Conservation (phyloP, 1,140 invertebrate species). For the Hyles euphorbiae region DNA sequence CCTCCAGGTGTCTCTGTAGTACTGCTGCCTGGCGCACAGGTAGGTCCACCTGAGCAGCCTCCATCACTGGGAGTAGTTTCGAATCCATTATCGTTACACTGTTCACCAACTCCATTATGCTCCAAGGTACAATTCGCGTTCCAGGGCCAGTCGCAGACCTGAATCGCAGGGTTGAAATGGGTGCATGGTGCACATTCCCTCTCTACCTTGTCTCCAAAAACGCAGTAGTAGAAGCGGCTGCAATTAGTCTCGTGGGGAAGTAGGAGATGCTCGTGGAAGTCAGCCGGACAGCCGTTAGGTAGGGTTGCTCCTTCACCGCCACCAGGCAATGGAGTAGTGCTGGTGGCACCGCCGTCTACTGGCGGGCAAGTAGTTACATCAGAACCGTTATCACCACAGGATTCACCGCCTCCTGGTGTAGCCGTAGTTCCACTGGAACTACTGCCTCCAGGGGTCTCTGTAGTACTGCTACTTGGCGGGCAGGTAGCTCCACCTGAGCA, state of each 20-base stretch:
- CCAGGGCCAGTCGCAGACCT: constrained; percentile 30
- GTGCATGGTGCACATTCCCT: constrained; percentile 24
- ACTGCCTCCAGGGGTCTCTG: neutral
- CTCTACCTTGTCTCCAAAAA: constrained; percentile 25
- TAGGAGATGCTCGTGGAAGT: constrained; percentile 25
- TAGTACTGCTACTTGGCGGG: neutral
- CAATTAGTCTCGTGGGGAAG: constrained; percentile 35
- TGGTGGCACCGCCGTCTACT: no score
- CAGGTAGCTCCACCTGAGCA: neutral
- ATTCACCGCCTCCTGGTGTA: neutral
- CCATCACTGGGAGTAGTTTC: neutral
- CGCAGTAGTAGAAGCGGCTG: constrained; percentile 38
- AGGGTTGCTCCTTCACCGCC: neutral
- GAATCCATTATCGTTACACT: neutral
- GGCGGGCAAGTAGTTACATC: no score
- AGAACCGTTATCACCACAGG: neutral
- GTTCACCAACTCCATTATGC: neutral
- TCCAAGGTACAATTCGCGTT: constrained; percentile 15
- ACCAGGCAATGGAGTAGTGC: no score
- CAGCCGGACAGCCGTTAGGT: constrained; percentile 30
- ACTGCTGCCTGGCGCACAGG: neutral
- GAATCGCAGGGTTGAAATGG: neutral
- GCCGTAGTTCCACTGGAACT: neutral
- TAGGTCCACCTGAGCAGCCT: neutral
- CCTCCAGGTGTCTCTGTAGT: neutral